A percentile compares a stretch with the other conserved stretches of the same genome.
phyloP scores from a whole-genome alignment of 2,888 invertebrate species.

The Iselma pallidipennis region DNA sequence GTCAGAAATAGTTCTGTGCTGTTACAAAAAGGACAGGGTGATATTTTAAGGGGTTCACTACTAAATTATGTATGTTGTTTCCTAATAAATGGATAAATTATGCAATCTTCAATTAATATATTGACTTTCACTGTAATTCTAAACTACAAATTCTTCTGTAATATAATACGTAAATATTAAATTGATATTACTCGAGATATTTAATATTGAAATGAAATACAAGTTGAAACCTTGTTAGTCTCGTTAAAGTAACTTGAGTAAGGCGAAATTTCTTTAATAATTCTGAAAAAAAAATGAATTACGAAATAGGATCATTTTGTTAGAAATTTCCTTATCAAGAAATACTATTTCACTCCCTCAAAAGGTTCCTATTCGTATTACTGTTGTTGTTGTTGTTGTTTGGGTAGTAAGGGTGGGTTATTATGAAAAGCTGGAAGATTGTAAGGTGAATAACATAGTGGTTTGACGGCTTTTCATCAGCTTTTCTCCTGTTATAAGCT shows the following conservation, averaged over 20 bases:
- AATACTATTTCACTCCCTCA: background rate
- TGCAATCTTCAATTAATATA: background rate
- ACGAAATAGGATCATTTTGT: too few species aligned
- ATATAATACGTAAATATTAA: too few species aligned
- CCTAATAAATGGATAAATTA: background rate
- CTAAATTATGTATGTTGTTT: background rate
- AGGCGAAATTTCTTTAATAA: background rate
- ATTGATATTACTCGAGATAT: background rate
- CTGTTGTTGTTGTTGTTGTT: too few species aligned
- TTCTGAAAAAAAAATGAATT: too few species aligned
- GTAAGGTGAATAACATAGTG: slow-evolving; percentile 3
- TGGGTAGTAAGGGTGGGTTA: too few species aligned
- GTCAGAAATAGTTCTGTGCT: background rate
- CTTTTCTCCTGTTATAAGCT: slow-evolving; percentile 6
- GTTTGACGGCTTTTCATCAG: slow-evolving; percentile 16
- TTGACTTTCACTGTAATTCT: background rate
- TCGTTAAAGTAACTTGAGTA: background rate
- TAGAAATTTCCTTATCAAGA: too few species aligned
- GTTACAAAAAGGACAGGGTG: background rate
- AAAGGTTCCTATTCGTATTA: background rate
- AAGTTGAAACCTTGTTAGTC: background rate
- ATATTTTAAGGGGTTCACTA: background rate
- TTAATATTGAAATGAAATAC: background rate
- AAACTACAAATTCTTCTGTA: background rate
- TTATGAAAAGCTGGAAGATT: background rate